phyloP scores from a whole-genome alignment of 1,140 invertebrate genomes.

The Drosophila arizonae region DNA sequence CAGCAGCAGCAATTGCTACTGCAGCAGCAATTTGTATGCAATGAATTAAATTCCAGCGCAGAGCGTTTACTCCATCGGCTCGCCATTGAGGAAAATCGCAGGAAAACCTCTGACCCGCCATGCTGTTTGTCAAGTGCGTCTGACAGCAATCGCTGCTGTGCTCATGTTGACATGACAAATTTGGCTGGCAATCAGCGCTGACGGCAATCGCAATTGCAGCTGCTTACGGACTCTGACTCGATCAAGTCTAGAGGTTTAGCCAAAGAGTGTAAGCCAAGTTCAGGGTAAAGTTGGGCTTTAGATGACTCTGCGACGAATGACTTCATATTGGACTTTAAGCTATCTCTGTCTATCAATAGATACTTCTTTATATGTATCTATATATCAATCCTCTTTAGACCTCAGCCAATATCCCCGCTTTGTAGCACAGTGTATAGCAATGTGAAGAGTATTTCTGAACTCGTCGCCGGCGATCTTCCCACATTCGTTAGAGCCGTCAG shows the following conservation, averaged over 20 bases:
- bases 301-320: too few relatives aligned
- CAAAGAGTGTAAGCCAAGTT: not conserved
- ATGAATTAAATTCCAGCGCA: constrained; percentile 73
- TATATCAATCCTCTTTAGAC: too few relatives aligned
- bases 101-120: constrained; percentile 62
- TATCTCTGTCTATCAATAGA: too few relatives aligned
- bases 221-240: constrained; percentile 17
- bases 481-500: constrained; percentile 58
- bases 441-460: constrained; percentile 33
- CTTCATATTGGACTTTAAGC: too few relatives aligned
- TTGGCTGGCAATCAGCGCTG: constrained; percentile 35
- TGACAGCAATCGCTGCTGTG: constrained; percentile 49
- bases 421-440: too few relatives aligned
- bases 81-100: constrained; percentile 68
- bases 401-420: too few relatives aligned
- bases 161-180: constrained; percentile 64
- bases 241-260: too few relatives aligned
- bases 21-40: constrained; percentile 66
- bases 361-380: too few relatives aligned
- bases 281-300: not conserved
- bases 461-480: constrained; percentile 50
- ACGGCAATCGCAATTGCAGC: constrained; percentile 1
- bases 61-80: constrained; percentile 66
- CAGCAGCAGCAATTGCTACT: constrained; percentile 37
- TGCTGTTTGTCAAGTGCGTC: constrained; percentile 68